phyloP scores from a whole-genome alignment of 1,140 invertebrate genomes.

The Drosophila serrata region DNA sequence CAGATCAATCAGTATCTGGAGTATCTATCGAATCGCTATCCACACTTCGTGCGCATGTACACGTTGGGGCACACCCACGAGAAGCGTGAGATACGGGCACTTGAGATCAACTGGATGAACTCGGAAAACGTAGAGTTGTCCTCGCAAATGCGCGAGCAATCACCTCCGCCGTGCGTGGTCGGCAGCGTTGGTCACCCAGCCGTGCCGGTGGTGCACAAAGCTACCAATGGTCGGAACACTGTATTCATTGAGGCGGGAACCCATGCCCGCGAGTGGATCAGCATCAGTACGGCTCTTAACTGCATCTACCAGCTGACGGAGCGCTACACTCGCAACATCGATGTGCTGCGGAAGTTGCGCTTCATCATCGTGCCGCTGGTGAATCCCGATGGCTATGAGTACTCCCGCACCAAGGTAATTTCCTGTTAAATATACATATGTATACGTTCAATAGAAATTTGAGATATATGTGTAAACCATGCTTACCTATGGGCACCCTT shows the following conservation, averaged over 20 bases:
- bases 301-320: constrained; percentile 88
- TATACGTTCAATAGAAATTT: background rate
- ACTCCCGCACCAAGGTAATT: constrained; percentile 74
- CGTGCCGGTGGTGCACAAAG: constrained; percentile 38
- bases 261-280: constrained; percentile 90
- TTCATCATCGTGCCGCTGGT: constrained; percentile 88
- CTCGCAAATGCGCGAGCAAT: constrained; percentile 34
- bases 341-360: constrained; percentile 87
- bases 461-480: background rate
- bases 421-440: background rate
- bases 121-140: constrained; percentile 55
- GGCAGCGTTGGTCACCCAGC: background rate
- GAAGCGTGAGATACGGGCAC: constrained; percentile 86
- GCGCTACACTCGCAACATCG: constrained; percentile 80
- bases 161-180: constrained; percentile 8
- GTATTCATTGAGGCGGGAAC: constrained; percentile 87
- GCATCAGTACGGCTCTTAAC: constrained; percentile 87
- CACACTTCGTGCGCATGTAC: constrained; percentile 85
- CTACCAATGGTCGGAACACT: constrained; percentile 59
- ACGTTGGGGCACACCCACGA: constrained; percentile 87
- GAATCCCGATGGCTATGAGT: constrained; percentile 87
- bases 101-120: constrained; percentile 86
- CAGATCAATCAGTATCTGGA: constrained; percentile 85
- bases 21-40: constrained; percentile 84
- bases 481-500: background rate